A percentile compares a stretch with the other conserved stretches of the same genome.
Evolutionary conservation across 2,888 invertebrate species (phyloP).

Genomic region (Tanypteryx hageni): DNA sequence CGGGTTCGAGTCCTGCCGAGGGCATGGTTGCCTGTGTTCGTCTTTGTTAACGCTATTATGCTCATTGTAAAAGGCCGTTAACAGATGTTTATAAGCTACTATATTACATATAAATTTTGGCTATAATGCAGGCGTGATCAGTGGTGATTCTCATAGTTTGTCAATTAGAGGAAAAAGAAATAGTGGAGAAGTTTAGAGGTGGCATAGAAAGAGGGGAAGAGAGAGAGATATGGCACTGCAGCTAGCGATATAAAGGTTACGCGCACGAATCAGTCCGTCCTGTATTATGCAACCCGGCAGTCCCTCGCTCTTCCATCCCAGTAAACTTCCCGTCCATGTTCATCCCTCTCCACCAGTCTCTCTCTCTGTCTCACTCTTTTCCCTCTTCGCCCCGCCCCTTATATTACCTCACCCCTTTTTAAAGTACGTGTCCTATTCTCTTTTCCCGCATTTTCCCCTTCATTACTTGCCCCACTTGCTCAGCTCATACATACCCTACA

Average conservation of each 20-base stretch:
- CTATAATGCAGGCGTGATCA: too few relatives aligned
- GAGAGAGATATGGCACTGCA: conserved; percentile 31
- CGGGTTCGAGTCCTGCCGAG: too few relatives aligned
- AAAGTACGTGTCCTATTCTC: background rate
- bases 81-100: too few relatives aligned
- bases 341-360: background rate
- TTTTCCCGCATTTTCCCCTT: background rate
- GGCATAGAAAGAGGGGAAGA: background rate
- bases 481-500: background rate
- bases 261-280: conserved; percentile 42
- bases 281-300: conserved; percentile 44
- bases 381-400: background rate
- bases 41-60: too few relatives aligned
- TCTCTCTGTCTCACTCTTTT: background rate
- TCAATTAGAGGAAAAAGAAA: background rate
- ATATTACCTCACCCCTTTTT: conserved; percentile 18
- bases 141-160: too few relatives aligned
- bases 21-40: too few relatives aligned
- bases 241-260: conserved; percentile 51
- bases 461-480: conserved; percentile 40
- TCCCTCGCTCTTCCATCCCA: background rate
- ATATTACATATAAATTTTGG: too few relatives aligned
- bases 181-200: background rate
- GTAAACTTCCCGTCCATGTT: background rate
- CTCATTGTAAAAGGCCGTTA: too few relatives aligned